phyloP scores from a whole-genome alignment of 23 tunicate species.

The Aplidium turbinatum region DNA sequence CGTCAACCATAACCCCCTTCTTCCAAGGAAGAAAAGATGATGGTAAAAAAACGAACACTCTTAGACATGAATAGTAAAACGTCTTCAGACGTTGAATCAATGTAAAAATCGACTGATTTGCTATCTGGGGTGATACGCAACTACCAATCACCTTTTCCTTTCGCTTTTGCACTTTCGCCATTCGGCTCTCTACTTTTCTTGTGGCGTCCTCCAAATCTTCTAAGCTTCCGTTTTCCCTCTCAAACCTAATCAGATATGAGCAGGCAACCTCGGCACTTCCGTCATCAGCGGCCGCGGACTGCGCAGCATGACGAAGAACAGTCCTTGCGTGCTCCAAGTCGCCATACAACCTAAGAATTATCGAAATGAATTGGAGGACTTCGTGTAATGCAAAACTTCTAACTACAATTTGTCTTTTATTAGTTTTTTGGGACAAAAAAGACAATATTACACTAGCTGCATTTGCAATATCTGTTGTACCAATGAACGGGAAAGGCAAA shows the following conservation, averaged over 20 bases:
- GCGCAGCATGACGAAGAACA: constrained; percentile 71
- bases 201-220: constrained; percentile 71
- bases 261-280: constrained; percentile 74
- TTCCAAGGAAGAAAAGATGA: too few species aligned
- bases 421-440: too few species aligned
- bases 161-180: constrained; percentile 68
- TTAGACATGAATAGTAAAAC: too few species aligned
- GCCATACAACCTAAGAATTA: constrained; percentile 44
- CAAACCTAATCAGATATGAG: constrained; percentile 47
- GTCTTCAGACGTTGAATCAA: background rate
- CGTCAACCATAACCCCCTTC: too few species aligned
- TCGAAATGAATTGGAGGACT: background rate
- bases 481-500: too few species aligned
- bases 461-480: too few species aligned
- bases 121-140: too few species aligned
- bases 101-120: too few species aligned
- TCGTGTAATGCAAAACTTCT: too few species aligned
- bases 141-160: constrained; percentile 53
- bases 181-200: constrained; percentile 46
- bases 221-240: constrained; percentile 74
- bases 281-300: constrained; percentile 69
- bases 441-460: too few species aligned
- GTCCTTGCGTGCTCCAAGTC: constrained; percentile 42
- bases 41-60: too few species aligned
- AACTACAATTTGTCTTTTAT: too few species aligned